Evolutionary conservation across 2,797 vertebrate genomes (phyloP), one percentile per base, ranked within the genome.

Genomic region (Loris lydekkerianus): DNA sequence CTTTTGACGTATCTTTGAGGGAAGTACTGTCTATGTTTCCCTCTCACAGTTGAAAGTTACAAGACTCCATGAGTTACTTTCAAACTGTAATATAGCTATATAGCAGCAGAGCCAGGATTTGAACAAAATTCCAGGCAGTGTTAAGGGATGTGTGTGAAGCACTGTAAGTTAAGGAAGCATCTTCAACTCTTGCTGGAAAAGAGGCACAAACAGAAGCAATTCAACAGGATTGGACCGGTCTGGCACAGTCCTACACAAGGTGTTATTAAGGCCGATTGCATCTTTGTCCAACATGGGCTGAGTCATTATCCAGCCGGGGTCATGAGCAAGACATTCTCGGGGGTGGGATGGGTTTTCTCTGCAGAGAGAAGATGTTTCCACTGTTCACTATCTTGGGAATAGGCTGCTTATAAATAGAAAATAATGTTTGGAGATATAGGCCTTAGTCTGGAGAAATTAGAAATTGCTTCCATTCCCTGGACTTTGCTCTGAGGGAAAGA

Each of bases 321-420:
- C 29, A 29, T 25, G 49, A 86, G 37, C 7, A 86, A 77, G 11
- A 34, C 40, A 56, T 15, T 53, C 73, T 72, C 25, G 5, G 7
- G 53, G 31, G 5, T 53, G 10, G 8, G 6, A 27, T 80, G 27
- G 49, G 20, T 20, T 78, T 91, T 84, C 17, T 18, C 37, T 63
- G 7, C 18, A 4, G 13, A 0, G 31, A 96, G 60, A 93, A 88
- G 13, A 3, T 31, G 76, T 63, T 92, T 69, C 31, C 2, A 25
- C 17, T 29, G 10, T 75, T 86, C 75, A 21, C 10, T 75, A 1
- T 29, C 25, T 90, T 49, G n/a, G 37, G 40, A 81, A 65, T 20
- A 86, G 3, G 2, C 81, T 86, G 53, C 40, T 96, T 93, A n/a
- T 75, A 27, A 81, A 69, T 13, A 85, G 61, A 15, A 84, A 70